phyloP scores from a whole-genome alignment of 2,888 invertebrate species.

The Clistopyga incitator region DNA sequence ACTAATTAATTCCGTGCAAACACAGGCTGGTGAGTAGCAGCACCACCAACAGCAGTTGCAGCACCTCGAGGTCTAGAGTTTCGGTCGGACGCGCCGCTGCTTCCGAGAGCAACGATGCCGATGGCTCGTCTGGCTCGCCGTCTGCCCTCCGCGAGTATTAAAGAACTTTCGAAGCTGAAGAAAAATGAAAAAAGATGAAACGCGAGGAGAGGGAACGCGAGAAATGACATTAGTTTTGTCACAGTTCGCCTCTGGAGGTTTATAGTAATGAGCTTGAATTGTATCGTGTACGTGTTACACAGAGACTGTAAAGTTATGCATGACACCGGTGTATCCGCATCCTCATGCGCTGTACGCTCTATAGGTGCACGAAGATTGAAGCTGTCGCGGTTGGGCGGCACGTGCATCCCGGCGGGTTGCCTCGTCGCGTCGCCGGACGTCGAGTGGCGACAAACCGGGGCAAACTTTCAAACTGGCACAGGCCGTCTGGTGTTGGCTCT shows the following conservation, averaged over 20 bases:
- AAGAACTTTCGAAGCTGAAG: not conserved
- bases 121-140: slow-evolving; percentile 41
- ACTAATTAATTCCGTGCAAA: slow-evolving; percentile 82
- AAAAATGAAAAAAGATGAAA: not conserved
- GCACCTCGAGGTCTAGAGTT: slow-evolving; percentile 35
- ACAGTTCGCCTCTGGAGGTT: slow-evolving; percentile 19
- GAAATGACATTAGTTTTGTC: slow-evolving; percentile 4
- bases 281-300: slow-evolving; percentile 27
- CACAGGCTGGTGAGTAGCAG: slow-evolving; percentile 64
- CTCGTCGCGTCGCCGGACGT: slow-evolving; percentile 57
- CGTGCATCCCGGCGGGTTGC: slow-evolving; percentile 66
- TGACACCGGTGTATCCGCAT: slow-evolving; percentile 58
- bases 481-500: slow-evolving; percentile 79
- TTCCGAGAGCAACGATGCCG: not conserved
- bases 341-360: slow-evolving; percentile 65
- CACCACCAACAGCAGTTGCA: not conserved
- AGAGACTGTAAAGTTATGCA: slow-evolving; percentile 44
- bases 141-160: not conserved
- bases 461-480: slow-evolving; percentile 83
- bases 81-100: slow-evolving; percentile 53
- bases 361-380: slow-evolving; percentile 72
- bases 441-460: slow-evolving; percentile 80
- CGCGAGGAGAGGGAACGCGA: not conserved
- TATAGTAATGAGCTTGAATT: slow-evolving; percentile 58
- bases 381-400: slow-evolving; percentile 76